phyloP scores from a whole-genome alignment of 2,113 vertebrate species.

The Butorides virescens region DNA sequence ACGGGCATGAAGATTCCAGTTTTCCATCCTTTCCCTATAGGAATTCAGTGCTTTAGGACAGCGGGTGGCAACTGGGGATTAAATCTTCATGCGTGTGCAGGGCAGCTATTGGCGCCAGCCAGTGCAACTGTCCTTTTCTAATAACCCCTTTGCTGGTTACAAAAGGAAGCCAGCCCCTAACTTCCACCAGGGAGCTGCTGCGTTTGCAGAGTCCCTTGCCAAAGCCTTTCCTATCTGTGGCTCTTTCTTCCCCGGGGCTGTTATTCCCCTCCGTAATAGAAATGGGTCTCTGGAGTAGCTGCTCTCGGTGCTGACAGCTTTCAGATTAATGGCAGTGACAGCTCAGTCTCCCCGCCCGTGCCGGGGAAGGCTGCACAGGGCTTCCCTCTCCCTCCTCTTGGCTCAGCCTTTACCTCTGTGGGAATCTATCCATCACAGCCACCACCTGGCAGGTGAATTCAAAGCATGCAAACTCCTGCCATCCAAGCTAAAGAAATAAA shows the following conservation, averaged over 20 bases:
- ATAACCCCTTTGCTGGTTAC: not conserved
- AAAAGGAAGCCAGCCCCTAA: not conserved
- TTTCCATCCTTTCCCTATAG: not conserved
- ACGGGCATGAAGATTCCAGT: not conserved
- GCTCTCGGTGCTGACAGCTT: not conserved
- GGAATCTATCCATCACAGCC: not conserved
- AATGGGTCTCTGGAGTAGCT: not conserved
- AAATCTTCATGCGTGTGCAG: not conserved
- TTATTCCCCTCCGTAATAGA: not conserved
- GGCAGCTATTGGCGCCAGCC: not conserved
- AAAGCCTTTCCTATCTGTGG: not conserved
- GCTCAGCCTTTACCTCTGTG: not conserved
- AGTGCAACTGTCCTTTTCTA: not conserved
- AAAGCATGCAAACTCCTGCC: not conserved
- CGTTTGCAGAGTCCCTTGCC: not conserved
- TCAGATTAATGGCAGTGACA: not conserved
- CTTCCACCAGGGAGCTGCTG: not conserved
- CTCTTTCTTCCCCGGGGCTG: not conserved
- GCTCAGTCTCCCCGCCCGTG: not conserved
- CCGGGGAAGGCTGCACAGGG: not conserved
- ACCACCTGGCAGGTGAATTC: not conserved
- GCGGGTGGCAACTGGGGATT: not conserved
- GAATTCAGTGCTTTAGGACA: not conserved
- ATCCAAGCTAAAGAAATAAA: not conserved
- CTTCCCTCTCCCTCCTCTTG: not conserved